These are phyloP conservation scores for Zoanthus gigantus DNA, from an alignment of 92 coral and sea anemone genomes.

Conservation along the genomic window DNA sequence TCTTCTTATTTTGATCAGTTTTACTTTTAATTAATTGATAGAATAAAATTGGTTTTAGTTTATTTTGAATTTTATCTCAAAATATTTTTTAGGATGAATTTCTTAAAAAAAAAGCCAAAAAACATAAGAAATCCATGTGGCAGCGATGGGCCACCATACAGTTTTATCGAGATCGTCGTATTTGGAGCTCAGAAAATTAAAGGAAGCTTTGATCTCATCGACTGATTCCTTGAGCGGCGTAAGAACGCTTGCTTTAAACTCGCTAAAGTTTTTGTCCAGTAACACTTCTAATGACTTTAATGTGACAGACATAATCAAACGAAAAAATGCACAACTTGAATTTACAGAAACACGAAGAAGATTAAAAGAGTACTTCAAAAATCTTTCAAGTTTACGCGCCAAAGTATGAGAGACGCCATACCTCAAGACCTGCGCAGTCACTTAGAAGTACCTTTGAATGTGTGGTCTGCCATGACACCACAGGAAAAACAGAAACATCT, in stretches of 20 bases:
- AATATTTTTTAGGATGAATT: no score
- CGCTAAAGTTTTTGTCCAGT: slow-evolving; percentile 41
- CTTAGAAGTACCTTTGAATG: no score
- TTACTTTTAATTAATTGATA: not conserved
- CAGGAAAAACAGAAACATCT: slow-evolving; percentile 40
- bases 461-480: slow-evolving; percentile 37
- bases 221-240: slow-evolving; percentile 38
- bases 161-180: slow-evolving; percentile 32
- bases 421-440: no score
- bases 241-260: slow-evolving; percentile 36
- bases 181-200: slow-evolving; percentile 20
- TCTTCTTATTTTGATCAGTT: not conserved
- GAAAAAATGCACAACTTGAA: slow-evolving; percentile 17
- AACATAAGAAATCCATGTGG: not conserved
- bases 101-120: not conserved
- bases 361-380: not conserved
- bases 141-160: slow-evolving; percentile 9
- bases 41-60: not conserved
- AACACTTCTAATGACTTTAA: slow-evolving; percentile 36
- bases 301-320: slow-evolving; percentile 38
- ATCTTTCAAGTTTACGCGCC: no score
- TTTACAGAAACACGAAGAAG: slow-evolving; percentile 6
- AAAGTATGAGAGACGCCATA: no score
- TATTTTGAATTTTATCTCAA: slow-evolving; percentile 1
- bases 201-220: slow-evolving; percentile 24